phyloP scores from a whole-genome alignment of 1,140 invertebrate genomes.

The Sitodiplosis mosellana region DNA sequence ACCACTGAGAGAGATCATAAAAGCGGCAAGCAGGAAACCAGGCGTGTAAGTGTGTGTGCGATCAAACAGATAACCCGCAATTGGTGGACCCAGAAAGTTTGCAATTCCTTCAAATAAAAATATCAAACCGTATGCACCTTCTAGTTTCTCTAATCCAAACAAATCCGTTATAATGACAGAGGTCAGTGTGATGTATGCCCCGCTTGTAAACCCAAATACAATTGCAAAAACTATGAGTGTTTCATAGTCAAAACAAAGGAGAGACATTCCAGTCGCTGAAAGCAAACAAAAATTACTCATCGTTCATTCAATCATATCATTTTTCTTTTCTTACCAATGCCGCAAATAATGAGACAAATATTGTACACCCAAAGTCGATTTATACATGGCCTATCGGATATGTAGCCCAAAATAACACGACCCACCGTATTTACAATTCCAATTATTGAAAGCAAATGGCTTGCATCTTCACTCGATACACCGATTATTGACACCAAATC shows the following conservation, averaged over 20 bases:
- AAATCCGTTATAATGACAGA: conserved; percentile 78
- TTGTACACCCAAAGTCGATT: conserved; percentile 80
- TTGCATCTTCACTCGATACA: conserved; percentile 34
- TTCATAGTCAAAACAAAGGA: conserved; percentile 47
- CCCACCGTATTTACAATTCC: conserved; percentile 77
- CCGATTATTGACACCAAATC: conserved; percentile 39
- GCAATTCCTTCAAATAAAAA: conserved; percentile 83
- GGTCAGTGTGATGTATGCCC: conserved; percentile 83
- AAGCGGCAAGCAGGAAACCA: conserved; percentile 66
- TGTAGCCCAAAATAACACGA: conserved; percentile 63
- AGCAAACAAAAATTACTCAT: conserved; percentile 17
- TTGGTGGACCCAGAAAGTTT: conserved; percentile 27
- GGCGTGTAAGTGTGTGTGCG: conserved; percentile 52
- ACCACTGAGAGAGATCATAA: conserved; percentile 69
- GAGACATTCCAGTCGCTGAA: conserved; percentile 62
- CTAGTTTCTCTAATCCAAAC: conserved; percentile 67
- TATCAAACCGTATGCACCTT: conserved; percentile 83
- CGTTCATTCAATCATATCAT: not conserved
- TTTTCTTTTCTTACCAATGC: conserved; percentile 40
- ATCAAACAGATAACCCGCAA: conserved; percentile 65
- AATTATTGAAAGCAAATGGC: conserved; percentile 55
- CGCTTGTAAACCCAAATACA: conserved; percentile 73
- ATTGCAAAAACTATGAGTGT: conserved; percentile 55
- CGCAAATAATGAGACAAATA: conserved; percentile 63
- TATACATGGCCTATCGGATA: conserved; percentile 73